Base-by-base conservation (phyloP, 2,113 vertebrate species). In the Turnix velox region DNA sequence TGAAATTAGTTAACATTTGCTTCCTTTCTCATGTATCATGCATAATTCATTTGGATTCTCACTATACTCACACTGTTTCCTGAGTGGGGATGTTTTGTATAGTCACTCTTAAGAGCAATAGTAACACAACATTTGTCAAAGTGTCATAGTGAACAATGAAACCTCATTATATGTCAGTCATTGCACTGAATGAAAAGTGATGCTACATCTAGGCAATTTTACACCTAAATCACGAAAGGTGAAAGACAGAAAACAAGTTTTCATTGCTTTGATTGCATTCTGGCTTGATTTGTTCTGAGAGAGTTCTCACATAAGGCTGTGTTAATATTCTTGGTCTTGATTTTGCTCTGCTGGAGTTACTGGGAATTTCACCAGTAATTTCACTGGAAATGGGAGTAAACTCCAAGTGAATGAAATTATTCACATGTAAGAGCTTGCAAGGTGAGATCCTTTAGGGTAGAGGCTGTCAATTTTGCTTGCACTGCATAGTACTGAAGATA, bases 1-100 rank as follows among this genome's bases (percentile, higher is more conserved):
- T 95, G 75, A 97, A 95, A 96, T 97, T 97, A 96, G 92, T 97
- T 98, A 97, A 97, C 94, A 96, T 97, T 97, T 96, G 69, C 87
- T 96, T 96, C 94, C 84, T 95, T 97, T 94, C 62, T 96, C 78
- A 87, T 83, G 88, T 88, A 97, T 94, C 91, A 93, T 97, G 89
- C 78, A 97, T 97, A 97, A 97, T 97, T 97, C 95, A 97, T 97
- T 95, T 95, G 84, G 90, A 92, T 95, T 88, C 92, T 91, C 51
- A 45, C 92, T 80, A 55, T 65, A 46, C 40, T 94, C 54, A 68
- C 1, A 0, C 69, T 65, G 68, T 43, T 82, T 88, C 84, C 33
- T 4, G 42, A 58, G 23, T 42, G n/a, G 10, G 24, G 27, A 74
- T 87, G 58, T 83, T 90, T 87, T 87, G 62, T 89, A 43, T 37